Base-by-base conservation (phyloP, 2,113 vertebrate species). In the Verasper variegatus region DNA sequence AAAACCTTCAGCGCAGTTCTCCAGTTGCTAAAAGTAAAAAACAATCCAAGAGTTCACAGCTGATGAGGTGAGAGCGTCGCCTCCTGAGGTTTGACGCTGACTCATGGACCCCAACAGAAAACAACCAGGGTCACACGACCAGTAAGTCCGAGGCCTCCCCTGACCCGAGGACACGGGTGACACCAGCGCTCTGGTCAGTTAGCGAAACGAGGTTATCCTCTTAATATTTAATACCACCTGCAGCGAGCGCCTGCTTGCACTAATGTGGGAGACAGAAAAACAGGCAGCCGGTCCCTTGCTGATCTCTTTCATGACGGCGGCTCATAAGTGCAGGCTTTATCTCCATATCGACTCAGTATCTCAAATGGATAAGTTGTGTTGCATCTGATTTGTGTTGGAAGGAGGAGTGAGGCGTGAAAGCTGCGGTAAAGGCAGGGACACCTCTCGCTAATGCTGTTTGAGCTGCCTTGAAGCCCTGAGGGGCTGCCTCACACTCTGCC, bases 281-380 rank as follows among this genome's bases (percentile, higher is more conserved):
- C 94, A 93, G 92, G 85, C 92, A 78, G 93, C 77, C 74, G 12
- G 91, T 95, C 94, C 94, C 95, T 86, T 72, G 94, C 92, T 90
- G 91, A 72, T 93, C 91, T 92, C 91, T 93, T 91, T 90, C 90
- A 93, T 90, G 93, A 94, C 92, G 87, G 84, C 85, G 94, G 82
- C 91, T 90, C 92, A 89, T 95, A 94, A 95, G 93, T 92, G 94
- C 93, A 89, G 91, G 91, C 76, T 94, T 95, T 95, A 95, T 96
- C 95, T 96, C 95, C 94, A 93, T 95, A 95, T 92, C 92, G 92
- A 95, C 94, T 95, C 94, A 85, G 90, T 94, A 94, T 95, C 95
- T 96, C 95, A 96, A 95, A 95, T 95, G 95, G 95, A 96, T 93
- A 94, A 95, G 90, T 94, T 93, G 94, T 96, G 95, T 95, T 95